Evolutionary conservation across 2,797 vertebrate genomes (phyloP).

Genomic region (Micropoecilia bifurca): DNA sequence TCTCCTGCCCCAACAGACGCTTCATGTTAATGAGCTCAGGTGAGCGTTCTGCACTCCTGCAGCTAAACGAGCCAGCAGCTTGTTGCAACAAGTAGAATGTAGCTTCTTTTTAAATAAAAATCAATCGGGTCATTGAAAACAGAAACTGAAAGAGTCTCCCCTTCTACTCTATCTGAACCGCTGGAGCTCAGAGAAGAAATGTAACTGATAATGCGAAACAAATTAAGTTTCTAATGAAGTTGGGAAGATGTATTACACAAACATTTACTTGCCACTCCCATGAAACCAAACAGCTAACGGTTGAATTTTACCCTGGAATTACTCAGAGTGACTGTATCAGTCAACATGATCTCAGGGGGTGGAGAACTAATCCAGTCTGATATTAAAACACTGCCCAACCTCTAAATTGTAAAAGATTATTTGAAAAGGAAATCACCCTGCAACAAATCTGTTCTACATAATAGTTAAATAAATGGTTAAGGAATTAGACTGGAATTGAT

Average conservation of each 20-base stretch:
- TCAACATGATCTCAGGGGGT: background rate
- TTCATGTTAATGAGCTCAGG: background rate
- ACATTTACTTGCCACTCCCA: background rate
- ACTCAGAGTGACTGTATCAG: background rate
- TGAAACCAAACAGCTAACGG: background rate
- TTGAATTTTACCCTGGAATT: background rate
- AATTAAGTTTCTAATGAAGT: background rate
- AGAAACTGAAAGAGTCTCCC: background rate
- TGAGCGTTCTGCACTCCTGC: background rate
- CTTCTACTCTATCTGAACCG: background rate
- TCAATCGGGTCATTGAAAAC: background rate
- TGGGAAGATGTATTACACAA: background rate
- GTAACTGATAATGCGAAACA: background rate
- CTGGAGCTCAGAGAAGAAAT: background rate
- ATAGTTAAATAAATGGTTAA: background rate
- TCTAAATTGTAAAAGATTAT: background rate
- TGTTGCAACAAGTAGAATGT: conserved; percentile 17
- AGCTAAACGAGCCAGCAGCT: background rate
- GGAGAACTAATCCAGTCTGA: background rate
- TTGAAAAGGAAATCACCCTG: background rate
- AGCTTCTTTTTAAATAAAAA: background rate
- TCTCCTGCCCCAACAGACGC: background rate
- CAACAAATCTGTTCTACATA: background rate
- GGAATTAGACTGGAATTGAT: background rate
- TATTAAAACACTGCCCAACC: background rate